Conservation (phyloP, 2,113 vertebrate genomes). For the Irena cyanogastra region DNA sequence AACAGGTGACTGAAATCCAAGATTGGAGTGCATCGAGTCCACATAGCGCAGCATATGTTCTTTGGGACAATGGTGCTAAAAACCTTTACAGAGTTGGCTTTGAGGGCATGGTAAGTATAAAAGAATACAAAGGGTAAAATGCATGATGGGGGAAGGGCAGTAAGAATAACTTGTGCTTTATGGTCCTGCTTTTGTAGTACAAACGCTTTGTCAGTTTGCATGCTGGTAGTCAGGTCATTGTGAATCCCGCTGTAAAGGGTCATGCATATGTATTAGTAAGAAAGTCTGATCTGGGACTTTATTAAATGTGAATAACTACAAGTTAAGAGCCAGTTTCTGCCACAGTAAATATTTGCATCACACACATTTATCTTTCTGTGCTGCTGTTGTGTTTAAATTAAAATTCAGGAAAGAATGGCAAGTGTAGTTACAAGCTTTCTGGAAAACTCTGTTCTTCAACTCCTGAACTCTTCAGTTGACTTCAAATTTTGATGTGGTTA, state of each 20-base stretch:
- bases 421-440: not conserved
- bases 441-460: not conserved
- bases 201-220: constrained; percentile 61
- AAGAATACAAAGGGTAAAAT: constrained; percentile 18
- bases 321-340: not conserved
- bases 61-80: constrained; percentile 99
- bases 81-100: constrained; percentile 99
- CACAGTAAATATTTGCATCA: not conserved
- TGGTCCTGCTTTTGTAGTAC: constrained; percentile 66
- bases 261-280: constrained; percentile 75
- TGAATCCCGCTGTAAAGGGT: constrained; percentile 70
- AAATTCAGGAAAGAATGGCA: not conserved
- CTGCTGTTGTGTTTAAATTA: not conserved
- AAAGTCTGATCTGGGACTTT: constrained; percentile 72
- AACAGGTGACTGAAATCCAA: constrained; percentile 96
- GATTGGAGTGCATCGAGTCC: constrained; percentile 98
- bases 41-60: constrained; percentile 95
- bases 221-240: constrained; percentile 68
- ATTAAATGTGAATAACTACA: not conserved
- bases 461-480: not conserved
- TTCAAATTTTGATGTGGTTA: not conserved
- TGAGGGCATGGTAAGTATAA: constrained; percentile 95
- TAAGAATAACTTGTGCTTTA: constrained; percentile 36
- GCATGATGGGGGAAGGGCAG: not conserved
- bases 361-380: not conserved